Base-by-base conservation (phyloP, 1,140 invertebrate species). In the Macrotrachela quadricornifera region DNA sequence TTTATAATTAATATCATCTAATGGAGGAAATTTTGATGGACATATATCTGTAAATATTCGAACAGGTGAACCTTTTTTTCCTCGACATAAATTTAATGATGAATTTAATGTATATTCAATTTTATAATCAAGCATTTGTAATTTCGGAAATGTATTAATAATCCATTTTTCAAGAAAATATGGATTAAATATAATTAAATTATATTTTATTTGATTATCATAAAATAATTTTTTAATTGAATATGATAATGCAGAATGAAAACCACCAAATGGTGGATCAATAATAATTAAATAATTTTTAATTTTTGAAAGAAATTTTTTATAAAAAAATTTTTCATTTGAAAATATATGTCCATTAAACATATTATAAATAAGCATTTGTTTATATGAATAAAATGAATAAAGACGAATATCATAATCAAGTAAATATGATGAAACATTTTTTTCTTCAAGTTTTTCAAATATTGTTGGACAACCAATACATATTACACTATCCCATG, bases 111-210 rank as follows among this genome's bases (percentile, higher is more conserved):
- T 18, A 18, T 44, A 44, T 44, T 18, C 17, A n/a, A 44, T 9
- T 43, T 53, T 53, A 46, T 47, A 53, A 37, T 53, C 51, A 6
- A 53, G 30, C 51, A 53, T 53, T 30, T 46, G 16, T 11, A 47
- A 53, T 17, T 40, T 16, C 17, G 30, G 30, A 15, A 53, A 21
- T 44, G 44, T 40, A 37, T 46, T 39, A 16, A 40, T 30, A 11
- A 53, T 53, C 51, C 51, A 53, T 15, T 14, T 53, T 46, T 53
- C 51, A 14, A 41, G 46, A 53, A 53, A 53, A 53, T 53, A 53
- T 38, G 51, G 51, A 48, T 53, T 46, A 36, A 53, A 13, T 15
- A 53, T 12, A 47, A 53, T 46, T 40, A 48, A 10, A 53, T 41
- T 17, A 16, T 18, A 11, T 17, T 17, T 53, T 46, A 53, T 53